Evolutionary conservation across 2,113 vertebrate species (phyloP).

Genomic region (Cervus canadensis): DNA sequence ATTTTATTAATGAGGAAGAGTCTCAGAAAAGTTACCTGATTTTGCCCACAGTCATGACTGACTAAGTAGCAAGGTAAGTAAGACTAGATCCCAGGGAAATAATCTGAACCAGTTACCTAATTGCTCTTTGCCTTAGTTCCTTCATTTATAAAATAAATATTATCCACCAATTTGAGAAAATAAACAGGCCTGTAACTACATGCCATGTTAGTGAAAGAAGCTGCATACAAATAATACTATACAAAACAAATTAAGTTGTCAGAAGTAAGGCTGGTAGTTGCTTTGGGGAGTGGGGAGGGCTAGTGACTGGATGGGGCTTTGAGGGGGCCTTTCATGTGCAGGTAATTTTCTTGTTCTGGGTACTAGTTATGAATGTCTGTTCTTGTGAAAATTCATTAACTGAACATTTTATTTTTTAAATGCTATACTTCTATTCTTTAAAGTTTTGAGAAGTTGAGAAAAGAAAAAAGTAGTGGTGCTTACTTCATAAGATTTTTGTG

Average conservation of each 20-base stretch:
- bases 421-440: background rate
- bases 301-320: background rate
- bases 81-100: background rate
- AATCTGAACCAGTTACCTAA: background rate
- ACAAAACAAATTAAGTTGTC: background rate
- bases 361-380: background rate
- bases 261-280: background rate
- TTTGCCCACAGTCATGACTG: background rate
- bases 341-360: background rate
- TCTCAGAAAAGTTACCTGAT: background rate
- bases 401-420: background rate
- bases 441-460: background rate
- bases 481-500: background rate
- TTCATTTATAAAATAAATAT: background rate
- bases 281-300: background rate
- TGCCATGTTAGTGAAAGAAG: background rate
- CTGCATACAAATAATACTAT: background rate
- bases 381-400: background rate
- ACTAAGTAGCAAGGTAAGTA: background rate
- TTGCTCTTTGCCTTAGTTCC: constrained; percentile 14
- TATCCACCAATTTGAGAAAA: background rate
- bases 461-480: background rate
- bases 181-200: background rate
- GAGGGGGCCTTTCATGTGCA: background rate
- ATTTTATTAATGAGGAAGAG: background rate